Conservation (phyloP, 2,888 invertebrate genomes). For the Tholera decimalis region DNA sequence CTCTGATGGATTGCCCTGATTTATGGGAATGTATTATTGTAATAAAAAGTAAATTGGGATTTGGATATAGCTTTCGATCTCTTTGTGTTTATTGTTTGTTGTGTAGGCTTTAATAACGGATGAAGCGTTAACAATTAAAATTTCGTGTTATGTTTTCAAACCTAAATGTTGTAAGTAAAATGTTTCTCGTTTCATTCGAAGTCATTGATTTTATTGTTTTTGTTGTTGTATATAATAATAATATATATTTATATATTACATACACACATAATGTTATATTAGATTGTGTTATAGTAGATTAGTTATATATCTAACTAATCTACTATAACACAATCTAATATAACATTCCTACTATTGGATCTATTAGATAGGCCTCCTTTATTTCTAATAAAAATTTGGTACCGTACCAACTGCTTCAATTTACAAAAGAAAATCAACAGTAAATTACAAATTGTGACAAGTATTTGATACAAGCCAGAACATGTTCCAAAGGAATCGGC, state of each 20-base stretch:
- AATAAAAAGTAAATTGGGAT: constrained; percentile 17
- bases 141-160: neutral
- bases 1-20: constrained; percentile 50
- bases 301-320: no score
- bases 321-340: no score
- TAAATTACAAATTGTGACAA: constrained; percentile 21
- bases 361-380: no score
- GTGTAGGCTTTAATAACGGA: neutral
- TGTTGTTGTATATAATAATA: no score
- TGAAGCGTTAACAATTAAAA: neutral
- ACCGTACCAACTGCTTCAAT: neutral
- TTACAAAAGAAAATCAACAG: constrained; percentile 11
- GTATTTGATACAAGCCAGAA: constrained; percentile 16
- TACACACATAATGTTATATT: no score
- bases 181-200: no score
- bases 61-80: neutral
- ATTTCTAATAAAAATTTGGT: neutral
- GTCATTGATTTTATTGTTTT: no score
- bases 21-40: constrained; percentile 7
- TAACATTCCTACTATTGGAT: no score
- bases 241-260: no score
- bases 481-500: constrained; percentile 38
- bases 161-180: neutral
- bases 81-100: constrained; percentile 2
- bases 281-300: no score